Conservation (phyloP, 2,888 invertebrate species). For the Lapara coniferarum region DNA sequence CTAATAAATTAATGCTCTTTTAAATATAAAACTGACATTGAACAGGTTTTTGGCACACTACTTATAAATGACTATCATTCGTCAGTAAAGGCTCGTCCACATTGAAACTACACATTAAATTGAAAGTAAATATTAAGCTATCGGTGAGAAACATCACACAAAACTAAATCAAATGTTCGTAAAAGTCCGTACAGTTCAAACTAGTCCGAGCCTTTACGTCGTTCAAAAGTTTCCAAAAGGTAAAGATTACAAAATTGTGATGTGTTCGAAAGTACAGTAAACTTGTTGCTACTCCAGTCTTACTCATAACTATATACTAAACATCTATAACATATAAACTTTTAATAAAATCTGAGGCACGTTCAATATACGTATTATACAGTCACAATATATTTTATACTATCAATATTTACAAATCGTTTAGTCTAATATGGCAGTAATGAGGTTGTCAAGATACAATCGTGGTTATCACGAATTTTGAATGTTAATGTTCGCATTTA, state of each 20-base stretch:
- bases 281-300: constrained; percentile 62
- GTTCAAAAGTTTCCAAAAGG: constrained; percentile 16
- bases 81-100: constrained; percentile 18
- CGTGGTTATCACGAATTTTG: constrained; percentile 41
- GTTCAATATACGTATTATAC: constrained; percentile 74
- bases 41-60: constrained; percentile 27
- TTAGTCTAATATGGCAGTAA: constrained; percentile 79
- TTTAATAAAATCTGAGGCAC: constrained; percentile 80
- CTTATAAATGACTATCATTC: constrained; percentile 11
- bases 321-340: constrained; percentile 68
- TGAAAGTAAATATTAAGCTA: neutral
- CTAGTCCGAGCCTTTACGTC: constrained; percentile 2
- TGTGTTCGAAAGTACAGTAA: constrained; percentile 23
- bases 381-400: constrained; percentile 50
- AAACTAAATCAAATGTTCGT: too few species aligned
- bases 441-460: constrained; percentile 65
- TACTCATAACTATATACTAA: constrained; percentile 54
- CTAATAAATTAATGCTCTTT: constrained; percentile 3
- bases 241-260: constrained; percentile 15
- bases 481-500: neutral
- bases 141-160: too few species aligned
- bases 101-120: neutral
- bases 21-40: constrained; percentile 29
- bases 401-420: constrained; percentile 65
- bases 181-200: neutral